Evolutionary conservation across 2,888 invertebrate genomes (phyloP).

Genomic region (Pomacea canaliculata): DNA sequence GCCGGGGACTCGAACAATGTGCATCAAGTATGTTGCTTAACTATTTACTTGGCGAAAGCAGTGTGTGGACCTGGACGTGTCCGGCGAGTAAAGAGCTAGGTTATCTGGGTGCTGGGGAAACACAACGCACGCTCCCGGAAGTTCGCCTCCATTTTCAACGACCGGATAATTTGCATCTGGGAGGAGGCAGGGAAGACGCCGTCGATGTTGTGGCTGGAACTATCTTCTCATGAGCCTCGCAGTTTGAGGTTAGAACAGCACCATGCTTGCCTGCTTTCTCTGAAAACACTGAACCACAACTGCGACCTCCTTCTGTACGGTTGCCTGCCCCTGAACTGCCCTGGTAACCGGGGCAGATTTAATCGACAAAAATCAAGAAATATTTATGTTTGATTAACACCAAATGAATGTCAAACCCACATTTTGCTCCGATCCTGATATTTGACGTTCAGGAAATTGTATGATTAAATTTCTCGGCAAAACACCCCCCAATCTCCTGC

Average conservation of each 20-base stretch:
- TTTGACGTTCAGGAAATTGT: conserved; percentile 26
- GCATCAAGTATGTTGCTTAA: not conserved
- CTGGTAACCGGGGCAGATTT: conserved; percentile 5
- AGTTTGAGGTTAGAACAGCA: not conserved
- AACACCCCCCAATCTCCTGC: conserved; percentile 2
- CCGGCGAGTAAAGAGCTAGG: conserved; percentile 1
- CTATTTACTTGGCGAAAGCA: not conserved
- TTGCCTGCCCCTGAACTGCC: not conserved
- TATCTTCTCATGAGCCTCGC: not conserved
- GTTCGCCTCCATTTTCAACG: conserved; percentile 8
- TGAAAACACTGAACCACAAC: conserved; percentile 5
- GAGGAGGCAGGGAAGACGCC: not conserved
- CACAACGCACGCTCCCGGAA: conserved; percentile 15
- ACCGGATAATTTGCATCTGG: conserved; percentile 3
- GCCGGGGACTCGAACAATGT: not conserved
- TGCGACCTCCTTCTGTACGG: not conserved
- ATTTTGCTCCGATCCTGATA: conserved; percentile 3
- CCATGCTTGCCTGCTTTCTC: conserved; percentile 11
- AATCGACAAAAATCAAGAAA: conserved; percentile 18
- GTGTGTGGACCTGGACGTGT: no score
- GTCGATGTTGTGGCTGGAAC: not conserved
- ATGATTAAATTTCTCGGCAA: conserved; percentile 25
- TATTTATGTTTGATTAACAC: conserved; percentile 28
- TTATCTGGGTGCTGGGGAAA: conserved; percentile 18
- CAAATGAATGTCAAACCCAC: conserved; percentile 24